These are phyloP conservation scores for Perithous albicinctus DNA, from an alignment of 2,888 invertebrate species.

Conservation along the genomic window DNA sequence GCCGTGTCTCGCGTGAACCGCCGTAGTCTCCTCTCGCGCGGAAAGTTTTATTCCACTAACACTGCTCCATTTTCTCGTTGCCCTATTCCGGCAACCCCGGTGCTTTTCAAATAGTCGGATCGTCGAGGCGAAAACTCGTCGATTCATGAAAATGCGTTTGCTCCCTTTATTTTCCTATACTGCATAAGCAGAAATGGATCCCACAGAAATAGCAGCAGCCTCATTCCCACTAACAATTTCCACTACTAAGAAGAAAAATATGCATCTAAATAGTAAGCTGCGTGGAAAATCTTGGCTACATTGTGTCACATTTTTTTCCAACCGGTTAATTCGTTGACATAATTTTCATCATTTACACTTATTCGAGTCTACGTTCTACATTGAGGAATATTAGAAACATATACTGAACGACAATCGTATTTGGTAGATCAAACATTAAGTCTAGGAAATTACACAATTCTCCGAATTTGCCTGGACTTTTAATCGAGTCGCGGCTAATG, in stretches of 20 bases:
- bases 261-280: background rate
- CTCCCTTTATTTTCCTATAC: conserved; percentile 19
- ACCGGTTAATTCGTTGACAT: too few relatives aligned
- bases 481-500: too few relatives aligned
- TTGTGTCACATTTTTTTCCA: too few relatives aligned
- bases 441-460: too few relatives aligned
- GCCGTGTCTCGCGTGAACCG: conserved; percentile 51
- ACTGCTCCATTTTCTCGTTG: conserved; percentile 61
- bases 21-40: conserved; percentile 64
- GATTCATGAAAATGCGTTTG: conserved; percentile 57
- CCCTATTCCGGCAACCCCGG: conserved; percentile 32
- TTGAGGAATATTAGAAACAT: too few relatives aligned
- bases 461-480: too few relatives aligned
- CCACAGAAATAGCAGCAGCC: background rate
- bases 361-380: too few relatives aligned
- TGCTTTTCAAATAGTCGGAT: conserved; percentile 61
- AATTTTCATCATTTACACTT: too few relatives aligned
- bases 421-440: too few relatives aligned
- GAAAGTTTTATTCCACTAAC: conserved; percentile 69
- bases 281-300: too few relatives aligned
- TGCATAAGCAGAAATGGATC: background rate
- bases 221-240: background rate
- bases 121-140: conserved; percentile 62
- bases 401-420: too few relatives aligned
- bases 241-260: background rate